Base-by-base conservation (phyloP, 2,797 vertebrate genomes). In the Squalus acanthias region DNA sequence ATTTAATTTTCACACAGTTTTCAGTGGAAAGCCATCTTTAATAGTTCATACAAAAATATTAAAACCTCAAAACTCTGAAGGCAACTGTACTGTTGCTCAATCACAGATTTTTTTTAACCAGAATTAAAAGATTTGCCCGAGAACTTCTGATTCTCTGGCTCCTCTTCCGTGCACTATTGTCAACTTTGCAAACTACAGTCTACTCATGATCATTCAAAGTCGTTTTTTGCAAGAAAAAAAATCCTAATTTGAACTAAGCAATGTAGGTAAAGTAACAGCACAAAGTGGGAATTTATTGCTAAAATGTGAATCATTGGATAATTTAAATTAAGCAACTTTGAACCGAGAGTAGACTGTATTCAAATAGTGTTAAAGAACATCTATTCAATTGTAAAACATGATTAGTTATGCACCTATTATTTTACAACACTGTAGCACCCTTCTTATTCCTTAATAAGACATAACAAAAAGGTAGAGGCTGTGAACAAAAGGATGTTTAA, bases 1-100 rank as follows among this genome's bases (percentile, higher is more conserved):
- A 72, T 72, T 95, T 95, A 95, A 95, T 57, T 50, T 29, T 1
- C 69, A 69, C 9, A 76, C 29, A 95, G 76, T 53, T 95, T 95
- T 53, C 60, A 63, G 13, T 60, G 4, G 50, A 76, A 72, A 95
- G 1, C 46, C 46, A 57, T 95, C 67, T 95, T 93, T 57, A 33
- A 12, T 12, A 20, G 29, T n/a, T 46, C n/a, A 69, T 76, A 76
- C 50, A 95, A 76, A 57, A 95, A 76, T 5, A 57, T 70, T 70
- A 74, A 76, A 74, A 46, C 94, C 72, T 0, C 13, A 95, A 74
- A 63, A 74, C 50, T 10, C 91, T 69, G 15, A 24, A 93, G 91
- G n/a, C 33, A 63, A n/a, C n/a, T 67, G 33, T 24, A 93, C 17
- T 24, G 15, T 93, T 67, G 63, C 33, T 46, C 17, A 93, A 22